These are phyloP conservation scores for Salminus brasiliensis DNA, from an alignment of 2,113 vertebrate species.

Conservation along the genomic window DNA sequence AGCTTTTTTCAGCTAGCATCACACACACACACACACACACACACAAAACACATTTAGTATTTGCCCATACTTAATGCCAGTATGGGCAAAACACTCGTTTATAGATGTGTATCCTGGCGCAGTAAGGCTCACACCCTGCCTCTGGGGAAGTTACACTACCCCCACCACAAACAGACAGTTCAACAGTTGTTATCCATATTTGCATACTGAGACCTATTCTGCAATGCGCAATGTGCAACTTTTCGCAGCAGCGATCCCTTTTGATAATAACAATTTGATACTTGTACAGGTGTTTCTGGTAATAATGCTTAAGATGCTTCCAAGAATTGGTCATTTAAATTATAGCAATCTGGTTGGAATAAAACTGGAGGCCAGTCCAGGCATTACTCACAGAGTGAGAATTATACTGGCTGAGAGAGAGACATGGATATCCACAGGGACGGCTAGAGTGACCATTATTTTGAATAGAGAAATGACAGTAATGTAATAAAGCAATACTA, in stretches of 20 bases:
- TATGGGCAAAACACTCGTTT: neutral
- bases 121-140: neutral
- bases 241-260: neutral
- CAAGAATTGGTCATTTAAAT: neutral
- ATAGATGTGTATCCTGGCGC: neutral
- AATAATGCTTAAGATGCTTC: neutral
- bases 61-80: neutral
- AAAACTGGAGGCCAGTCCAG: no score
- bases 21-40: constrained; percentile 28
- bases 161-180: neutral
- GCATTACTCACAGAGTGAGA: neutral
- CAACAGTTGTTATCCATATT: neutral
- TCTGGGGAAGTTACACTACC: neutral
- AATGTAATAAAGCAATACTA: no score
- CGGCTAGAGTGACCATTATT: neutral
- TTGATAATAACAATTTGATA: neutral
- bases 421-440: neutral
- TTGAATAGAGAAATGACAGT: no score
- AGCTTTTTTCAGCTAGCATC: constrained; percentile 85
- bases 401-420: neutral
- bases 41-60: neutral
- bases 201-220: neutral
- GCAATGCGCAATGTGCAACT: neutral
- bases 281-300: neutral
- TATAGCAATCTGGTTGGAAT: neutral